Evolutionary conservation across 2,113 vertebrate species (phyloP), one percentile per base, ranked within the genome.

Genomic region (Garra rufa): DNA sequence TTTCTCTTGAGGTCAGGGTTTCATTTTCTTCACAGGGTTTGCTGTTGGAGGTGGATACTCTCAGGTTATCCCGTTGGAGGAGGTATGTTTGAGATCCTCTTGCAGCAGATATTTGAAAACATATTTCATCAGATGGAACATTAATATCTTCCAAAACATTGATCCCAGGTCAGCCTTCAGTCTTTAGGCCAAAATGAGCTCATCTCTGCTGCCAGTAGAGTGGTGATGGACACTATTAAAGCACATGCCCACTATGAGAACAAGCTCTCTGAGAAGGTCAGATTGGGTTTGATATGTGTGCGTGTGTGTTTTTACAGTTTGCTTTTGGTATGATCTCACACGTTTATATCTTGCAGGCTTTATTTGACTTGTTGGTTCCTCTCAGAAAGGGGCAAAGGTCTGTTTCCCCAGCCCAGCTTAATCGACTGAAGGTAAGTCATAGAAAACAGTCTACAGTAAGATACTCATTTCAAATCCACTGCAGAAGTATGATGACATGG

Each of bases 21-120:
- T 1, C 19, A 71, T 67, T 52, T 30, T 21, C 14, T 73, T 30
- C 11, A 13, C 91, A 97, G 96, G 96, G 89, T 94, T 95, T 61
- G 95, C 94, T 87, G 95, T 95, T 85, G 96, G 96, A 84, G 96
- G 96, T 9, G 96, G 96, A 89, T 97, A 96, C 86, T 96, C 96
- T 50, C 96, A 97, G 83, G 92, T 97, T 84, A 85, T 96, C 88
- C 96, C 96, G 26, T 96, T 97, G 94, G 95, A 97, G 88, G 96
- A 97, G 96, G 96, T 97, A 94, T 26, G 15, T 13, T 52, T 34
- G 46, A 77, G 57, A 26, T 11, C 17, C 30, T 24, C 6, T 59
- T 57, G 30, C 3, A 77, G 5, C 19, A 1, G 2, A 41, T 28
- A 41, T 77, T 14, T 11, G 1, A 61, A 43, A 6, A 9, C 0